Percentiles rank a stretch among this genome's conserved stretches.
These are phyloP conservation scores for mouse (Mus musculus) DNA, from an alignment of 2,113 vertebrate species.

Conservation along the genomic window DNA sequence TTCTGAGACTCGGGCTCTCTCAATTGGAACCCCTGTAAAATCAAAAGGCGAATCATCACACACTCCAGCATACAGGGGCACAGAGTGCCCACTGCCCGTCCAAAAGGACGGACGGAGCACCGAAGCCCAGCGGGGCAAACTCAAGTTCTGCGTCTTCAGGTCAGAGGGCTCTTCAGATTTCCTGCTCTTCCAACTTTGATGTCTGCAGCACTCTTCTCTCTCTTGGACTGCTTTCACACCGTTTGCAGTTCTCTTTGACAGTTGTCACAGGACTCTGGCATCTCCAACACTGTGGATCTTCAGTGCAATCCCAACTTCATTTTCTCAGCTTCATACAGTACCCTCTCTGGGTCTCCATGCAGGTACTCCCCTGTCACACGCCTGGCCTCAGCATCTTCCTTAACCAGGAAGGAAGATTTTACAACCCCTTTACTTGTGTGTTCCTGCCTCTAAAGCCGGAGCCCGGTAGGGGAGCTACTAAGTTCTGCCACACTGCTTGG, in stretches of 20 bases:
- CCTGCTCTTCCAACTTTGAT: neutral
- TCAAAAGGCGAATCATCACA: neutral
- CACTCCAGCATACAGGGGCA: neutral
- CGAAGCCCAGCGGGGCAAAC: neutral
- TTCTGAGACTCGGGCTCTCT: neutral
- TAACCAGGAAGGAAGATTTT: neutral
- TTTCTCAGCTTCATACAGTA: neutral
- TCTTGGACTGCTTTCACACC: too few species aligned
- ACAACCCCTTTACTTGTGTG: neutral
- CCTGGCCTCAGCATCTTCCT: neutral
- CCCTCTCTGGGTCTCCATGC: neutral
- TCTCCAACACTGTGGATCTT: neutral
- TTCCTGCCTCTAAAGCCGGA: neutral
- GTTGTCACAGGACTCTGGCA: neutral
- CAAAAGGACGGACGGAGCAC: neutral
- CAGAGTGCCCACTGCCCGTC: neutral
- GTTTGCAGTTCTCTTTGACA: neutral
- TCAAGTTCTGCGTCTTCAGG: neutral
- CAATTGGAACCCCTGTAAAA: neutral
- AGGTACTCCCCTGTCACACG: neutral
- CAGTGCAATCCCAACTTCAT: neutral
- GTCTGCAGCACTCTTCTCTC: neutral
- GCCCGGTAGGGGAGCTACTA: neutral
- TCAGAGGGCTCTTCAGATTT: neutral
- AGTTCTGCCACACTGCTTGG: neutral